Evolutionary conservation across 2,113 vertebrate species (phyloP).

Genomic region (Lycaon pictus): DNA sequence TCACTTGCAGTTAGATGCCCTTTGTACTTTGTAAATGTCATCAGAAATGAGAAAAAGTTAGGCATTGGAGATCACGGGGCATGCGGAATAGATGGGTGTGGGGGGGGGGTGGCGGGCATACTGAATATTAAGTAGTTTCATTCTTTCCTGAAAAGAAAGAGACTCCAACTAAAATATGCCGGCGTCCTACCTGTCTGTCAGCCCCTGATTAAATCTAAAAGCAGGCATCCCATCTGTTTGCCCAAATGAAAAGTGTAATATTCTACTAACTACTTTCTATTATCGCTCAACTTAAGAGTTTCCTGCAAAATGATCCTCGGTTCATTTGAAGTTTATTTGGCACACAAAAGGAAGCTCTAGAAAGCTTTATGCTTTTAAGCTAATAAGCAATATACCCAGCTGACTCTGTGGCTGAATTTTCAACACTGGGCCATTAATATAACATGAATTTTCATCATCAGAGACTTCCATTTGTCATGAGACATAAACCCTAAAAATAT

Average conservation of each 20-base stretch:
- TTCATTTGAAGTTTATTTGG: slow-evolving; percentile 83
- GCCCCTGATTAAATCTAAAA: slow-evolving; percentile 89
- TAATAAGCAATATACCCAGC: slow-evolving; percentile 76
- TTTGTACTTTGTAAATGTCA: slow-evolving; percentile 69
- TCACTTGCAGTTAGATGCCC: slow-evolving; percentile 73
- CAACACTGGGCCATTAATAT: slow-evolving; percentile 81
- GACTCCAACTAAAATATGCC: slow-evolving; percentile 89
- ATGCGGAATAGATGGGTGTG: slow-evolving; percentile 38
- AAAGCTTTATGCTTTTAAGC: slow-evolving; percentile 83
- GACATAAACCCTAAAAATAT: slow-evolving; percentile 51
- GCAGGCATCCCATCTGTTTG: slow-evolving; percentile 94
- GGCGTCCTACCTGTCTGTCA: slow-evolving; percentile 89
- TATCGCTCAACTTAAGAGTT: slow-evolving; percentile 86
- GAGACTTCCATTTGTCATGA: slow-evolving; percentile 4
- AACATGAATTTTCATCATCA: slow-evolving; percentile 68
- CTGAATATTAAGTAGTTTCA: slow-evolving; percentile 85
- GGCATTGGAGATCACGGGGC: slow-evolving; percentile 13
- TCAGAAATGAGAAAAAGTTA: slow-evolving; percentile 66
- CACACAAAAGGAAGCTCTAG: slow-evolving; percentile 82
- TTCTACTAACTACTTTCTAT: slow-evolving; percentile 84
- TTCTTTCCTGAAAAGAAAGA: slow-evolving; percentile 89
- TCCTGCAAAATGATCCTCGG: slow-evolving; percentile 85
- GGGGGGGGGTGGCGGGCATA: slow-evolving; percentile 72
- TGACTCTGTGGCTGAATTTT: slow-evolving; percentile 80
- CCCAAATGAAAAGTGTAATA: slow-evolving; percentile 87